Conservation (phyloP, 2,888 invertebrate genomes). For the Volucella zonaria region DNA sequence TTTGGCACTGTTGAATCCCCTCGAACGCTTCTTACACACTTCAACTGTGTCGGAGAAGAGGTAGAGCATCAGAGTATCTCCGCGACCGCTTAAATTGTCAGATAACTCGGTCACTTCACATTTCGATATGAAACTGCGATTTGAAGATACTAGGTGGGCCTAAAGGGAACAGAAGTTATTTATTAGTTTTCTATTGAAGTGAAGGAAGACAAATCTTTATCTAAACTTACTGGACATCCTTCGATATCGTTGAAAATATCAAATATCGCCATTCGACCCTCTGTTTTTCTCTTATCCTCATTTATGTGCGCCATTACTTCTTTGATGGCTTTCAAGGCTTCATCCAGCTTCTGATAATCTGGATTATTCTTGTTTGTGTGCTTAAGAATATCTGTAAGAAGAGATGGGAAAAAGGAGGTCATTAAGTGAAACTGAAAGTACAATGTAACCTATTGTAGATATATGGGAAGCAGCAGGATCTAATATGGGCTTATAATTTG, state of each 20-base stretch:
- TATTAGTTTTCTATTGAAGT: neutral
- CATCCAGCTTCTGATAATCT: constrained; percentile 92
- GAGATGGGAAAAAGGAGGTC: neutral
- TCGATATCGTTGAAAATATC: constrained; percentile 99
- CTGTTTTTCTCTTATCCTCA: constrained; percentile 98
- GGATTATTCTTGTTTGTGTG: constrained; percentile 94
- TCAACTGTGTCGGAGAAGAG: constrained; percentile 97
- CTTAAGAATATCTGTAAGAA: constrained; percentile 92
- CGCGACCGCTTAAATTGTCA: constrained; percentile 92
- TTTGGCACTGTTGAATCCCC: constrained; percentile 88
- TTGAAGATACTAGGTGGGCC: constrained; percentile 96
- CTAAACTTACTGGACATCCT: constrained; percentile 92
- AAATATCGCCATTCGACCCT: constrained; percentile 97
- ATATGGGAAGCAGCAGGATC: no score
- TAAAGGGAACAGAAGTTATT: constrained; percentile 78
- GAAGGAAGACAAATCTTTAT: neutral
- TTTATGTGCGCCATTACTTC: constrained; percentile 98
- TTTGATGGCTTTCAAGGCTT: constrained; percentile 93
- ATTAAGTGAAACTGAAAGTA: no score
- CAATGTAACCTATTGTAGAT: no score
- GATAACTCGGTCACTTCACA: constrained; percentile 94
- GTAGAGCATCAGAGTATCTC: constrained; percentile 93
- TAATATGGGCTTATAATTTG: no score
- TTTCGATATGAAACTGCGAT: constrained; percentile 93
- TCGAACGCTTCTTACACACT: constrained; percentile 93